Conservation (phyloP, 1,140 invertebrate species). For the Diabrotica virgifera region DNA sequence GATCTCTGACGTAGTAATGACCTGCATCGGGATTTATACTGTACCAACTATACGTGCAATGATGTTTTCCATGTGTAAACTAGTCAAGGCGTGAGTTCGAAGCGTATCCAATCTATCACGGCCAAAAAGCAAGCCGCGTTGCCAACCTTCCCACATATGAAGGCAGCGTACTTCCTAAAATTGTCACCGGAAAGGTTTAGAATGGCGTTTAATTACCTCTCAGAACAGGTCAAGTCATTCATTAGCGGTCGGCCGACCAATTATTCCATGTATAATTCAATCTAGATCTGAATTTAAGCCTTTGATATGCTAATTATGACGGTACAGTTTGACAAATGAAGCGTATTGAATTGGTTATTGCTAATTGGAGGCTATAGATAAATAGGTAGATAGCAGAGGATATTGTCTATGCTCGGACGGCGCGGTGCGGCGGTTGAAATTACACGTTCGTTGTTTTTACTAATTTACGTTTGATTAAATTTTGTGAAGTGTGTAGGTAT, state of each 20-base stretch:
- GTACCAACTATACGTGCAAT: too few relatives aligned
- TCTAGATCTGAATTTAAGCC: conserved; percentile 28
- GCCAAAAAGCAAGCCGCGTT: too few relatives aligned
- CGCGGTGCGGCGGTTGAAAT: too few relatives aligned
- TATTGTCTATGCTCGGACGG: neutral
- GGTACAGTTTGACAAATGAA: conserved; percentile 26
- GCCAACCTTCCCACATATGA: too few relatives aligned
- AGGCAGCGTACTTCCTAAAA: neutral
- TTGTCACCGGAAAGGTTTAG: neutral
- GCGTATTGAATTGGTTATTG: conserved; percentile 18
- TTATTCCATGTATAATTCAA: conserved; percentile 28
- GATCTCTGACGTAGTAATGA: too few relatives aligned
- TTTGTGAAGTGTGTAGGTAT: too few relatives aligned
- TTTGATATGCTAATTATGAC: conserved; percentile 34
- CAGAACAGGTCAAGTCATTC: conserved; percentile 14
- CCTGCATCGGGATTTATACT: too few relatives aligned
- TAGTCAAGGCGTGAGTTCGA: too few relatives aligned
- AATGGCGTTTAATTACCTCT: neutral
- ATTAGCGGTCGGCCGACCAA: conserved; percentile 22
- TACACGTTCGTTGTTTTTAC: too few relatives aligned
- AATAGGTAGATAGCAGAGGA: conserved; percentile 6
- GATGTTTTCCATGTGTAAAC: too few relatives aligned
- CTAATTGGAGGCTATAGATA: conserved; percentile 19
- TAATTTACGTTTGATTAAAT: too few relatives aligned
- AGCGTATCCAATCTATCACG: too few relatives aligned